Evolutionary conservation across 2,888 invertebrate species (phyloP), one percentile per base, ranked within the genome.

Genomic region (Augiades crinisus): DNA sequence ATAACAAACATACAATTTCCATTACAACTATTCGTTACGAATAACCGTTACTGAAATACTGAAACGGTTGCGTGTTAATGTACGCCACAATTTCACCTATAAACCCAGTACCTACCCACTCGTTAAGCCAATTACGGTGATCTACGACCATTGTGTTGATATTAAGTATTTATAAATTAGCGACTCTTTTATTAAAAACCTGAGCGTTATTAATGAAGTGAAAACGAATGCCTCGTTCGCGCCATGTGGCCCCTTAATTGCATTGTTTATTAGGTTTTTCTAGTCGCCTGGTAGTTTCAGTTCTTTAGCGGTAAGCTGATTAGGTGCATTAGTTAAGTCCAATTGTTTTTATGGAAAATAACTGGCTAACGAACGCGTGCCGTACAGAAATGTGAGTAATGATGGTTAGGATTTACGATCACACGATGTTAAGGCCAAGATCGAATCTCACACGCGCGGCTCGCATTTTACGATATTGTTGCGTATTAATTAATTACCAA

Each of bases 81-180:
- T 62, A 69, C 73, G 75, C 78, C 80, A 68, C 70, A 61, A 70
- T 72, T 68, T 70, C 67, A 68, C 72, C 64, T 70, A 79, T 75
- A 76, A 82, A 78, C 73, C 66, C n/a, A n/a, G 69, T 77, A 70
- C 68, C 60, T 63, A 64, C 65, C 63, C 63, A 62, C 71, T 76
- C 75, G 63, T 70, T 68, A 74, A 75, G 78, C 82, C 87, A 87
- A 88, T 88, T 88, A 88, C 67, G 54, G 64, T 87, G 85, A 88
- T 86, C 79, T 86, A 88, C 71, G 70, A 67, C 78, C 76, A 57
- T 69, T 71, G 69, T 68, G 68, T 73, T 75, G 64, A 66, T 75
- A 81, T 78, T 72, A 79, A 78, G 72, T 79, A 81, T 80, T 81
- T 82, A 80, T 80, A 80, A 81, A 81, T 78, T 79, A 82, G 72